Base-by-base conservation (phyloP, 2,888 invertebrate genomes). In the Sylvicola fuscatus region DNA sequence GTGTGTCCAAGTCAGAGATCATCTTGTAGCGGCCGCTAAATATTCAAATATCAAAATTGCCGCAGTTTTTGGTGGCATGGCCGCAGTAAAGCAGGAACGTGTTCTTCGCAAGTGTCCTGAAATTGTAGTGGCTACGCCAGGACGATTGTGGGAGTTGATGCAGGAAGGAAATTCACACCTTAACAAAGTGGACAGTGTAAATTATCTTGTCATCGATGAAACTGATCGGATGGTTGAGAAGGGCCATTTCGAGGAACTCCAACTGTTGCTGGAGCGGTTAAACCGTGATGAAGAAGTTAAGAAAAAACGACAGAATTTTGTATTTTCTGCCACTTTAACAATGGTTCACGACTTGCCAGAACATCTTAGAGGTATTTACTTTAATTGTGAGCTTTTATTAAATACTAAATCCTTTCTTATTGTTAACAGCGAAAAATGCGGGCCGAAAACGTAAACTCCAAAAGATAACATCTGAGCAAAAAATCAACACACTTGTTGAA, bases 141-240 rank as follows among this genome's bases (percentile, higher is more conserved):
- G 98, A 1, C 64, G 98, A 10, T 65, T 98, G 17, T 98, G 97
- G 97, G 92, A 97, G 58, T 64, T 98, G 11, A 66, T 90, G 30
- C 65, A 73, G 41, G 70, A 77, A 49, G 87, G 81, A 1, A 76
- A 84, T 49, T 57, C 65, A 5, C 84, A 86, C 60, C 60, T 87
- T 21, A 70, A 68, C 40, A 74, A 81, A 51, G 52, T 87, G 12
- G 61, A 72, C 40, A 62, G 70, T 35, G 70, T 84, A 32, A 89
- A 87, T 50, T 87, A 75, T 56, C 61, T 98, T 41, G 93, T 89
- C 0, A 84, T 97, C 44, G 98, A 99, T 56, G 98, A 99, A 64
- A 95, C 97, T 0, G 98, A 99, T 58, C 70, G 98, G 40, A 97
- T 99, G 97, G 63, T 97, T 12, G 97, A 98, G 53, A 77, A 75